Evolutionary conservation across 1,140 invertebrate species (phyloP).

Genomic region (Phocides pigmalion): DNA sequence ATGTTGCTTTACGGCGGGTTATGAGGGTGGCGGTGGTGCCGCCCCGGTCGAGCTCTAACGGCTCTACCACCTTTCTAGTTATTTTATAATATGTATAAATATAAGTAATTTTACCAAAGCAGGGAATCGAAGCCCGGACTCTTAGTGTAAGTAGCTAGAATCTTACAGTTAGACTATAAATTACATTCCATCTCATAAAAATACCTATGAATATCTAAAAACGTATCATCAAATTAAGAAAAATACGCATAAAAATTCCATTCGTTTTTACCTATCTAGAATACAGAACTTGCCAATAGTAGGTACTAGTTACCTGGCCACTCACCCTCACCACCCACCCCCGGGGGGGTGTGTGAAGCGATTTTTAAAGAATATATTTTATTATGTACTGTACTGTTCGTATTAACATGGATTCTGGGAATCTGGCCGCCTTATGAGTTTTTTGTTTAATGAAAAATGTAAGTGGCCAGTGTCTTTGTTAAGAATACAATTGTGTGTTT

Average conservation of each 20-base stretch:
- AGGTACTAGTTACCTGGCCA: slow-evolving; percentile 3
- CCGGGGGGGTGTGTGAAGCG: slow-evolving; percentile 15
- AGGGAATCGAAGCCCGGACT: too few relatives aligned
- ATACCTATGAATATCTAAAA: too few relatives aligned
- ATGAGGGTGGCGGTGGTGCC: too few relatives aligned
- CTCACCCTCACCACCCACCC: background rate
- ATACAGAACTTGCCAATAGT: slow-evolving; percentile 12
- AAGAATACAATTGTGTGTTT: background rate
- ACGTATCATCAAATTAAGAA: slow-evolving; percentile 8
- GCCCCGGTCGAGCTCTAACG: too few relatives aligned
- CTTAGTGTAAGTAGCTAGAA: too few relatives aligned
- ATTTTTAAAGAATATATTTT: slow-evolving; percentile 33
- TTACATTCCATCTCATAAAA: too few relatives aligned
- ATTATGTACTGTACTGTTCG: slow-evolving; percentile 18
- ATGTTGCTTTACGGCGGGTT: too few relatives aligned
- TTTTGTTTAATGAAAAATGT: slow-evolving; percentile 13
- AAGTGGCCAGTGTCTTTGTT: too few relatives aligned
- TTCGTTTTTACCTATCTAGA: background rate
- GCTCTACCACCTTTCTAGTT: too few relatives aligned
- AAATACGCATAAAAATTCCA: background rate
- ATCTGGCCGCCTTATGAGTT: slow-evolving; percentile 2
- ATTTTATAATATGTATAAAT: too few relatives aligned
- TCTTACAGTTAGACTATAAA: too few relatives aligned
- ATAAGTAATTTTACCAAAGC: too few relatives aligned
- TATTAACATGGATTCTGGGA: slow-evolving; percentile 19